Evolutionary conservation across 2,113 vertebrate genomes (phyloP), one percentile per base, ranked within the genome.

Genomic region (Neopipo cinnamomea): DNA sequence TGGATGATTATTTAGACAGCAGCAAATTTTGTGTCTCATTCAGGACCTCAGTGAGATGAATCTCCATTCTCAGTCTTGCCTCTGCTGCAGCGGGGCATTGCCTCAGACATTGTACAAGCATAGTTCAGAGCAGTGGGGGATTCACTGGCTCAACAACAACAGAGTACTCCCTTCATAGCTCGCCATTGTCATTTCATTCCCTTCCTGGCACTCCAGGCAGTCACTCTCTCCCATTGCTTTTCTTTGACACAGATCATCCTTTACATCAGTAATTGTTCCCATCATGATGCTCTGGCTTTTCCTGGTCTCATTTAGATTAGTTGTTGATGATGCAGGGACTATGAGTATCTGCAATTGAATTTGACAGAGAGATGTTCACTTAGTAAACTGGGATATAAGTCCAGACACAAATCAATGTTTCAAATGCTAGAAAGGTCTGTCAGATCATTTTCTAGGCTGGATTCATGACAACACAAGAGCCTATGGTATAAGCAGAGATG

Each of bases 21-120:
- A 72, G 31, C 19, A 37, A 3, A 8, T 50, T 75, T 86, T 67
- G 15, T 74, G 12, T 82, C 76, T 92, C 55, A 5, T 63, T 74
- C 39, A 52, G 53, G 53, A 75, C 44, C 59, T 22, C 56, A 35
- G 47, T 25, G 80, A 73, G 68, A 44, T 84, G 76, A 39, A 49
- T 92, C 33, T 77, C 56, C 8, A 0, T 71, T 63, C 61, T 81
- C 80, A 92, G 79, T 24, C 46, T 15, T 28, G 25, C 15, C 20
- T 62, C 46, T 71, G 28, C 56, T 83, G 53, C 39, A 79, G 35
- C 62, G 94, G 71, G 71, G 33, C 52, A 10, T 21, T 59, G 35
- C 39, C 47, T 66, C 8, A 1, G 67, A 25, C 2, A 1, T 18
- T 58, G 49, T 58, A 44, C 46, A 25, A 15, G n/a, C 0, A 0